These are phyloP conservation scores for Gouania willdenowi DNA, from an alignment of 2,797 vertebrate genomes.

Conservation along the genomic window DNA sequence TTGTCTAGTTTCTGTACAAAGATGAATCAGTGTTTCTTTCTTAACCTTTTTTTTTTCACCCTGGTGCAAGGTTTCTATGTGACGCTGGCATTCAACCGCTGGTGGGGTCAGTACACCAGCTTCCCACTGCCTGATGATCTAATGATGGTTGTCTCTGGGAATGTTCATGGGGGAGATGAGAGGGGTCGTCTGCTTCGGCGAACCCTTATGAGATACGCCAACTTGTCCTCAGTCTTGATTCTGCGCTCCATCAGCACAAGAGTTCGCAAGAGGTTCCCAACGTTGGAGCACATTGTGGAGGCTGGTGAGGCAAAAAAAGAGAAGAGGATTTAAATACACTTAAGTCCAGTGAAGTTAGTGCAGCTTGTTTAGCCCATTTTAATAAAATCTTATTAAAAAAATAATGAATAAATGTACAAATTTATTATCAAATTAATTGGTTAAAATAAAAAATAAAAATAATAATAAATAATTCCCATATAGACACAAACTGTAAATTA, in stretches of 20 bases:
- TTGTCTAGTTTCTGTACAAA: too few relatives aligned
- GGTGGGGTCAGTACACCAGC: conserved; percentile 92
- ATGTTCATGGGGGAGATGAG: conserved; percentile 83
- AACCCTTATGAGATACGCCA: conserved; percentile 86
- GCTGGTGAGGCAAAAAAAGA: conserved; percentile 75
- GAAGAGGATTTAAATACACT: too few relatives aligned
- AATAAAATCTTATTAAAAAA: too few relatives aligned
- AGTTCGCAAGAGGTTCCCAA: conserved; percentile 84
- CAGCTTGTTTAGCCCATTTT: too few relatives aligned
- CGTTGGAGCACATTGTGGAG: conserved; percentile 83
- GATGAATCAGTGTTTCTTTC: too few relatives aligned
- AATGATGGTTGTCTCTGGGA: conserved; percentile 88
- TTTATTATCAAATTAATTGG: too few relatives aligned
- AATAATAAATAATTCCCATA: too few relatives aligned
- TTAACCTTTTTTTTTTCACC: neutral
- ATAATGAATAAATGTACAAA: too few relatives aligned
- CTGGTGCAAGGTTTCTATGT: conserved; percentile 82
- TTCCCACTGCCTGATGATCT: conserved; percentile 90
- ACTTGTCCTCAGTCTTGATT: conserved; percentile 85
- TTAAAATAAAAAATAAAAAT: too few relatives aligned
- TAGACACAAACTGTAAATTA: too few relatives aligned
- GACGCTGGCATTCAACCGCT: conserved; percentile 83
- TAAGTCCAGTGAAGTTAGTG: too few relatives aligned
- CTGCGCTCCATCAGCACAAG: conserved; percentile 87
- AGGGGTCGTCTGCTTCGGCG: conserved; percentile 79